phyloP scores from a whole-genome alignment of 1,140 invertebrate genomes.

The Drosophila sucinea region DNA sequence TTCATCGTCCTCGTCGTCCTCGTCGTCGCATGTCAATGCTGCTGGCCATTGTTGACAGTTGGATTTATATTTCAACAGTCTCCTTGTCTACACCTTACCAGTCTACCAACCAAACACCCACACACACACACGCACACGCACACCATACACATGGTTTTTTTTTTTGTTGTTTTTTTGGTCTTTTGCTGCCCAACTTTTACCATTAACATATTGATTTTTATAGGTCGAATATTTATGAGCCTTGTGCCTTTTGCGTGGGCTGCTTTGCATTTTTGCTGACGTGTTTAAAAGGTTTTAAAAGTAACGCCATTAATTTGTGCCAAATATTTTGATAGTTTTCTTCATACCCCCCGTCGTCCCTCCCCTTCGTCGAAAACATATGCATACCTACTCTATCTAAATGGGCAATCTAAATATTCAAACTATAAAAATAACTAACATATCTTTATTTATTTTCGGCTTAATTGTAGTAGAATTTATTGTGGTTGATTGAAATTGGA shows the following conservation, averaged over 20 bases:
- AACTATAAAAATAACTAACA: too few relatives aligned
- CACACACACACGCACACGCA: background rate
- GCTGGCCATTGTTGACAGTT: conserved; percentile 77
- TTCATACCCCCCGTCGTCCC: too few relatives aligned
- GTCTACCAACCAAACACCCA: conserved; percentile 11
- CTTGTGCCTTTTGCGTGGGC: conserved; percentile 52
- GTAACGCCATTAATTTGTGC: conserved; percentile 74
- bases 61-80: conserved; percentile 79
- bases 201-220: conserved; percentile 82
- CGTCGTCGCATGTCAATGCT: conserved; percentile 73
- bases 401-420: too few relatives aligned
- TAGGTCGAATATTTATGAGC: conserved; percentile 77
- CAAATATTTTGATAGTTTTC: conserved; percentile 6
- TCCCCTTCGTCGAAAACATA: too few relatives aligned
- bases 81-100: conserved; percentile 39
- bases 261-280: conserved; percentile 40
- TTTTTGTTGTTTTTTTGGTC: background rate
- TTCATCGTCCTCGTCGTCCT: conserved; percentile 12
- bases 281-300: conserved; percentile 73
- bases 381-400: too few relatives aligned
- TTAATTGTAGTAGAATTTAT: too few relatives aligned
- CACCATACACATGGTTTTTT: conserved; percentile 7
- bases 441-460: too few relatives aligned
- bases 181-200: conserved; percentile 57
- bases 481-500: too few relatives aligned